Base-by-base conservation (phyloP, 2,888 invertebrate genomes). In the Poecilobothrus nobilitatus region DNA sequence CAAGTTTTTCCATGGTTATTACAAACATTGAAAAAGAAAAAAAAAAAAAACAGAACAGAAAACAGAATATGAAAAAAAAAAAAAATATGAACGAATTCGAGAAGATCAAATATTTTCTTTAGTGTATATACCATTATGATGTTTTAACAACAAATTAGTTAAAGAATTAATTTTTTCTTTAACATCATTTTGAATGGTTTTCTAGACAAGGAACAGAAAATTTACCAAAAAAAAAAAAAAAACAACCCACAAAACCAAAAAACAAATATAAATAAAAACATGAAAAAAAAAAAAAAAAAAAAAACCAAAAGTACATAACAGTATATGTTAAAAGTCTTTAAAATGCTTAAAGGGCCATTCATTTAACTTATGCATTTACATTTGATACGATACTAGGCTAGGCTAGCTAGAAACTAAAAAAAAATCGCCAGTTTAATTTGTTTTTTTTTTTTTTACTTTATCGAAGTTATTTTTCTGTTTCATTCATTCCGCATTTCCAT, bases 1-100 rank as follows among this genome's bases (percentile, higher is more conserved):
- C 6, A 6, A 18, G 53, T 53, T 53, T 37, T 37, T 37, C 37
- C 8, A 10, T 27, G 27, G 27, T 18, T 53, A 12, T 18, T 53
- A 15, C 53, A 18, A n/a, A 6, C 53, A 53, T 18, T 1, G 18
- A 12, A 53, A 53, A 53, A 41, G 7, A 41, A 41, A 53, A 12
- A 53, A 15, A 53, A 53, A n/a, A 53, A 53, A 53, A 53, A 53
- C n/a, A 53, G n/a, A n/a, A n/a, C n/a, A n/a, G n/a, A n/a, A n/a
- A n/a, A n/a, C n/a, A n/a, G n/a, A n/a, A n/a, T n/a, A n/a, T n/a
- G n/a, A n/a, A n/a, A n/a, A n/a, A n/a, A n/a, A 27, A 27, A 5
- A 27, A 27, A 27, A 27, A 27, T 27, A n/a, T 27, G 27, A 4
- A 27, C 27, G 5, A 27, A 27, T n/a, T 27, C 27, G 5, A 27